Evolutionary conservation across 2,113 vertebrate genomes (phyloP).

Genomic region (Paramormyrops kingsleyae): DNA sequence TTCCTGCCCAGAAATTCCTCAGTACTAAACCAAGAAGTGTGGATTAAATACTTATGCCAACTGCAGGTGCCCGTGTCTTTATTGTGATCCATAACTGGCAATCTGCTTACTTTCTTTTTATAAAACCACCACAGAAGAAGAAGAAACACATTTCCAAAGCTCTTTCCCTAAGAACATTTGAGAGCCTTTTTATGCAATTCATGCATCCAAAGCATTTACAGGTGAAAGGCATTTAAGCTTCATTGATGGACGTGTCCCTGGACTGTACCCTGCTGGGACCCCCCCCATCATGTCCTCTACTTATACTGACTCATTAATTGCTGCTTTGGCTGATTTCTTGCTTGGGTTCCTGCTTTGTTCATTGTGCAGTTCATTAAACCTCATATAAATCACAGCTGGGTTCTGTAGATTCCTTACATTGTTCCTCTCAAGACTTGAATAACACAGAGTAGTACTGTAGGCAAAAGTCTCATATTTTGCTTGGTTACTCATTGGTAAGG

Average conservation of each 20-base stretch:
- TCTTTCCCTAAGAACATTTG: neutral
- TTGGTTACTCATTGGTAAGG: neutral
- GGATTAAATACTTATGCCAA: neutral
- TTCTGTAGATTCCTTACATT: neutral
- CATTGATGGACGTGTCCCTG: neutral
- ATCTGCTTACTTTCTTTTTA: neutral
- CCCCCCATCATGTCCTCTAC: neutral
- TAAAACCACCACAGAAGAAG: neutral
- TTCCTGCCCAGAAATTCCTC: neutral
- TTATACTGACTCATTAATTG: neutral
- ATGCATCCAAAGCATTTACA: neutral
- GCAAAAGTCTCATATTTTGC: neutral
- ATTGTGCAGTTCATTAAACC: neutral
- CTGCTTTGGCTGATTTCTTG: neutral
- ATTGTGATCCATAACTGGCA: neutral
- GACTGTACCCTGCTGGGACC: neutral
- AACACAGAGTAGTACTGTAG: neutral
- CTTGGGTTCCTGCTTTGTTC: neutral
- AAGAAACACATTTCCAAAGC: neutral
- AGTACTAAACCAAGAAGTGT: neutral
- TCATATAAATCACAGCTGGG: neutral
- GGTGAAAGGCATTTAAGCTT: neutral
- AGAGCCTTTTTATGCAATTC: neutral
- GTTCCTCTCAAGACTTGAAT: neutral
- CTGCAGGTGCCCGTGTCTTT: neutral